These are phyloP conservation scores for Apistogramma diplotaenia DNA, from an alignment of 2,113 vertebrate species.

Conservation along the genomic window DNA sequence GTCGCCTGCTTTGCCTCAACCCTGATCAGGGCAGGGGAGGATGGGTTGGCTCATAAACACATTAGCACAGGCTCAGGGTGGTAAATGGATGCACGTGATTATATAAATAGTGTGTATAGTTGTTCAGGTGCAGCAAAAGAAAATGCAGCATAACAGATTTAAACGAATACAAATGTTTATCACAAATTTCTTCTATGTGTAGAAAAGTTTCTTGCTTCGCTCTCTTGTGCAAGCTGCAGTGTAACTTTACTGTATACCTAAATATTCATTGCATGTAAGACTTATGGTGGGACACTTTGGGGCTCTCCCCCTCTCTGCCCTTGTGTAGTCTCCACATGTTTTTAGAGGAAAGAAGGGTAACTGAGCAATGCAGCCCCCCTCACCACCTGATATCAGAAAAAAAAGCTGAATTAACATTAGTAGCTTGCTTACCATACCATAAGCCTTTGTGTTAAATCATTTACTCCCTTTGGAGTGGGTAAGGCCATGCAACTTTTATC, in stretches of 20 bases:
- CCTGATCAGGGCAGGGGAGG: slow-evolving; percentile 19
- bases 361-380: slow-evolving; percentile 24
- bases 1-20: slow-evolving; percentile 29
- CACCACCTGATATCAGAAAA: slow-evolving; percentile 58
- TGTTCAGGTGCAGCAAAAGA: neutral
- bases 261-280: neutral
- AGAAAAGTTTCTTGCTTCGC: neutral
- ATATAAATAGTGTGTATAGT: neutral
- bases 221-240: neutral
- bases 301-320: neutral
- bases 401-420: slow-evolving; percentile 71
- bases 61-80: slow-evolving; percentile 38
- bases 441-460: slow-evolving; percentile 64
- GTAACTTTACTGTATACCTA: neutral
- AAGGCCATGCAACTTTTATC: slow-evolving; percentile 73
- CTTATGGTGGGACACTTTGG: slow-evolving; percentile 21
- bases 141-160: neutral
- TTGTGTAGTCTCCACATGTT: neutral
- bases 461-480: slow-evolving; percentile 69
- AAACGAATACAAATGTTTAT: neutral
- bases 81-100: slow-evolving; percentile 24
- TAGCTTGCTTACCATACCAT: slow-evolving; percentile 64
- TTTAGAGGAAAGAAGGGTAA: slow-evolving; percentile 35
- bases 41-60: slow-evolving; percentile 41
- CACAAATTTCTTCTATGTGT: neutral